A percentile compares a stretch with the other conserved stretches of the same genome.
Conservation (phyloP, 2,113 vertebrate species). For the Rhynchomys soricoides region DNA sequence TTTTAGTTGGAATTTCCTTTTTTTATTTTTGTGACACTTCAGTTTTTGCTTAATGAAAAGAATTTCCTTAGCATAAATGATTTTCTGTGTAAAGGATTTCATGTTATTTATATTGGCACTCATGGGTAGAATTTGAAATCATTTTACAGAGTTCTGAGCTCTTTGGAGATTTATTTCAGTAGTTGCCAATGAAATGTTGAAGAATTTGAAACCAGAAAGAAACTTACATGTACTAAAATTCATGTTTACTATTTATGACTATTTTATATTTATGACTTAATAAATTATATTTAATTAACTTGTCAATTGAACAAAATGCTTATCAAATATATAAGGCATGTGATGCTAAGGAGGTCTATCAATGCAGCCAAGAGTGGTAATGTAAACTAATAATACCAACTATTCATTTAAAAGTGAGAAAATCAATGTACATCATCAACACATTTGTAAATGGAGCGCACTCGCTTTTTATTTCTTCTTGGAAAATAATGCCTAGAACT, state of each 20-base stretch:
- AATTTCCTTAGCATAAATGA: constrained; percentile 6
- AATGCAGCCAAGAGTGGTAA: neutral
- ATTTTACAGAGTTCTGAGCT: neutral
- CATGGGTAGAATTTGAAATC: neutral
- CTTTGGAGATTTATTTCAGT: constrained; percentile 64
- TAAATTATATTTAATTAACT: constrained; percentile 47
- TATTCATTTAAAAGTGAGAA: constrained; percentile 35
- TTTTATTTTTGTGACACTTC: neutral
- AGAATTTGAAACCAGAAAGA: constrained; percentile 8
- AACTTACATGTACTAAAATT: neutral
- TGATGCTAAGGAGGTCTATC: neutral
- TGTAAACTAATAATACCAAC: neutral
- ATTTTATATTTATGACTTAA: constrained; percentile 47
- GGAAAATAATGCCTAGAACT: neutral
- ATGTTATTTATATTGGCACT: constrained; percentile 55
- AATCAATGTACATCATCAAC: constrained; percentile 27
- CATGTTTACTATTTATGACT: constrained; percentile 43
- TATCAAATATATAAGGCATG: constrained; percentile 24
- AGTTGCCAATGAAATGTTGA: constrained; percentile 32
- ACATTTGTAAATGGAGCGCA: neutral
- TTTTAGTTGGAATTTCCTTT: neutral
- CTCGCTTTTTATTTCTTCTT: constrained; percentile 17
- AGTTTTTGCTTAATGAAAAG: constrained; percentile 35
- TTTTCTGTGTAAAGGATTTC: constrained; percentile 34
- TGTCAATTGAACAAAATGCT: constrained; percentile 26